These are phyloP conservation scores for Sphyrna mokarran DNA, from an alignment of 2,113 vertebrate genomes.

Conservation along the genomic window DNA sequence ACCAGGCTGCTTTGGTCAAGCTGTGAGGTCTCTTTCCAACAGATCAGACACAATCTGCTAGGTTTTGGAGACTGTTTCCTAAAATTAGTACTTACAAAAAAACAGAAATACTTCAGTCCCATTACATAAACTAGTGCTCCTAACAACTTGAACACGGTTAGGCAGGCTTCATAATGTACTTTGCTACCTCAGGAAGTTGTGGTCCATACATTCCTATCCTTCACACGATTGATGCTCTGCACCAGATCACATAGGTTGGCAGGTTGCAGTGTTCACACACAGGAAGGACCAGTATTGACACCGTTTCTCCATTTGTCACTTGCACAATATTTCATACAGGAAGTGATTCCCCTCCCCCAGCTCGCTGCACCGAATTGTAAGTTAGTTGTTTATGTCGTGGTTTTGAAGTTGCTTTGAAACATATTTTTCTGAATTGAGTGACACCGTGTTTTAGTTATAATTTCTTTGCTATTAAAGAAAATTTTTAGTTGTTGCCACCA, in stretches of 20 bases:
- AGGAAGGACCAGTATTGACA: neutral
- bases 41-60: neutral
- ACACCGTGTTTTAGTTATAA: neutral
- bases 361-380: neutral
- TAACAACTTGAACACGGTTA: neutral
- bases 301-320: neutral
- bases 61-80: neutral
- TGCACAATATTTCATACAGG: neutral
- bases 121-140: neutral
- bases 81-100: neutral
- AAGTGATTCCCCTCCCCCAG: neutral
- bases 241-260: neutral
- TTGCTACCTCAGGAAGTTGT: neutral
- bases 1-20: too few species aligned
- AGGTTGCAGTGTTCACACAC: neutral
- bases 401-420: neutral
- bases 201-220: neutral
- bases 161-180: neutral
- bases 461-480: neutral
- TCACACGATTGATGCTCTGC: neutral
- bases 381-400: neutral
- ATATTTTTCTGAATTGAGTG: neutral
- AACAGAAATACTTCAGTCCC: neutral
- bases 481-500: neutral
- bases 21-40: neutral